A percentile compares a stretch with the other conserved stretches of the same genome.
Conservation (phyloP, 2,797 vertebrate genomes). For the Paguma larvata region DNA sequence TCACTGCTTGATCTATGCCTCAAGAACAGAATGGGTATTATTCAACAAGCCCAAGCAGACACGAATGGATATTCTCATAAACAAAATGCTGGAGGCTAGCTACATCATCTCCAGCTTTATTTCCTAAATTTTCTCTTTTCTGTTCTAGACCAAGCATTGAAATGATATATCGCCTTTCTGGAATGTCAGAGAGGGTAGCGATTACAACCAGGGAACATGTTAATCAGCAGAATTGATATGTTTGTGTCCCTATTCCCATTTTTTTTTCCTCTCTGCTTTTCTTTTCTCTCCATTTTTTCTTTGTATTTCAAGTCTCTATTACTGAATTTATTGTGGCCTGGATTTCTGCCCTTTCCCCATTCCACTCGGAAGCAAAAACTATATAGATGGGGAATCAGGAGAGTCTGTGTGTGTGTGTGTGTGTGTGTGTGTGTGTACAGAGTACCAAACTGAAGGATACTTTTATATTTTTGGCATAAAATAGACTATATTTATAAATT, state of each 20-base stretch:
- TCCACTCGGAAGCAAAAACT: neutral
- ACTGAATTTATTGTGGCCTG: neutral
- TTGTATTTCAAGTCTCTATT: neutral
- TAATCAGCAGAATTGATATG: slow-evolving; percentile 46
- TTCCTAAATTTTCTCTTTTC: neutral
- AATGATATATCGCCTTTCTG: slow-evolving; percentile 14
- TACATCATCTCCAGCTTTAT: slow-evolving; percentile 46
- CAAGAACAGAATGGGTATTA: slow-evolving; percentile 59
- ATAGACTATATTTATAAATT: neutral
- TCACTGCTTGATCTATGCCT: slow-evolving; percentile 43
- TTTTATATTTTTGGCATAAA: neutral
- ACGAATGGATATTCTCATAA: slow-evolving; percentile 64
- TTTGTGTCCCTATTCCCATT: neutral
- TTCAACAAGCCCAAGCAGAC: slow-evolving; percentile 47
- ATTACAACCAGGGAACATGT: slow-evolving; percentile 21
- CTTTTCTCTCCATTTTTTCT: neutral
- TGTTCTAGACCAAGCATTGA: neutral
- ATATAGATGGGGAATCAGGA: neutral
- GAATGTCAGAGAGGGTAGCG: neutral
- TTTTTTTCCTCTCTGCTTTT: neutral
- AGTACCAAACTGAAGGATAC: neutral
- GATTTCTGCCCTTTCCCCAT: neutral
- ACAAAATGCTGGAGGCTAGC: slow-evolving; percentile 44
- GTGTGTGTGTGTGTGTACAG: no score
- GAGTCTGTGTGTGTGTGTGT: neutral